Conservation (phyloP, 2,113 vertebrate species). For the Argyrosomus japonicus region DNA sequence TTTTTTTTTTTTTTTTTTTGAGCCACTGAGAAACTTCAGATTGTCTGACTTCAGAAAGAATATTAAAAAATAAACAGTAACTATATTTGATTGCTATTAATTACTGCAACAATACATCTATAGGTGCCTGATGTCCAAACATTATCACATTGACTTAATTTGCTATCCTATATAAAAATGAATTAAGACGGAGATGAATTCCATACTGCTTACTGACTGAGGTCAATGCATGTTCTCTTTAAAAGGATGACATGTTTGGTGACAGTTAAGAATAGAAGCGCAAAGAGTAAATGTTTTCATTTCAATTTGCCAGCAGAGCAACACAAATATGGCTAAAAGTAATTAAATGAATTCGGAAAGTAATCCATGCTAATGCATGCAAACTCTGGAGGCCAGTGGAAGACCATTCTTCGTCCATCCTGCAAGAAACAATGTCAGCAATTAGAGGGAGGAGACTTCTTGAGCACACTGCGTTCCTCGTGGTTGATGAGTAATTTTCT, state of each 20-base stretch:
- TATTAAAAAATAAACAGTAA: neutral
- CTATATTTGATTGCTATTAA: neutral
- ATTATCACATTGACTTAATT: neutral
- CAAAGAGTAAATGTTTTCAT: neutral
- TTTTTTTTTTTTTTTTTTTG: neutral
- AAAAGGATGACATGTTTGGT: neutral
- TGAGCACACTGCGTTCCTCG: neutral
- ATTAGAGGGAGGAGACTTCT: neutral
- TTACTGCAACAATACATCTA: neutral
- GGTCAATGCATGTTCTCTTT: neutral
- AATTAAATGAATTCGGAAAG: constrained; percentile 14
- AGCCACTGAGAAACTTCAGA: neutral
- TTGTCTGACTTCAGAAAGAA: neutral
- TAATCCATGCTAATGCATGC: constrained; percentile 22
- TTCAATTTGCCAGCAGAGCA: neutral
- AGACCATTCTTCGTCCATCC: constrained; percentile 4
- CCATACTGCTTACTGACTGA: neutral
- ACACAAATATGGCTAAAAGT: neutral
- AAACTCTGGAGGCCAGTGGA: neutral
- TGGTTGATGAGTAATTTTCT: neutral
- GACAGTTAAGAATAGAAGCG: neutral
- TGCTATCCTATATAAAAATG: no score
- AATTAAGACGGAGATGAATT: no score
- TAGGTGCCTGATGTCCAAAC: neutral
- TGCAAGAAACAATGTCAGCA: constrained; percentile 4